phyloP scores from a whole-genome alignment of 2,888 invertebrate genomes.

The Volucella inanis region DNA sequence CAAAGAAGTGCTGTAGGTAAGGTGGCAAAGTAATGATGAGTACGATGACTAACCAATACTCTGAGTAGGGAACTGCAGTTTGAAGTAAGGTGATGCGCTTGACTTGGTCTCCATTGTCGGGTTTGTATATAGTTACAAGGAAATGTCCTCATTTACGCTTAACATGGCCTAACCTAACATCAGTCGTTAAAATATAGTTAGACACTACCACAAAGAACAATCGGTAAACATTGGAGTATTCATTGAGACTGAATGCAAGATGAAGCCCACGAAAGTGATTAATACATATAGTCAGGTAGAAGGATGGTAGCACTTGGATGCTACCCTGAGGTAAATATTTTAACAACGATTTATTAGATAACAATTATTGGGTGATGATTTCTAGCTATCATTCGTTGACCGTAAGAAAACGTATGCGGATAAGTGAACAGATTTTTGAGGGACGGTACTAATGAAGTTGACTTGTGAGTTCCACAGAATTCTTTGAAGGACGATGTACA shows the following conservation, averaged over 20 bases:
- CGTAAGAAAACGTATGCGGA: too few relatives aligned
- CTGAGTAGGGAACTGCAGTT: constrained; percentile 32
- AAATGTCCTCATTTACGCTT: constrained; percentile 50
- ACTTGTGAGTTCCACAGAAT: too few relatives aligned
- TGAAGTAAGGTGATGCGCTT: constrained; percentile 37
- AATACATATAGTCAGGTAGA: neutral
- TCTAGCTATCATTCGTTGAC: too few relatives aligned
- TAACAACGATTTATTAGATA: neutral
- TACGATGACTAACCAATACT: neutral
- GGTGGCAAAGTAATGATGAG: too few relatives aligned
- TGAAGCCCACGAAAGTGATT: constrained; percentile 16
- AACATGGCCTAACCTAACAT: constrained; percentile 36
- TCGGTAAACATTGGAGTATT: constrained; percentile 27
- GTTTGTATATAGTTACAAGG: neutral
- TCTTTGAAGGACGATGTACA: too few relatives aligned
- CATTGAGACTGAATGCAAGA: constrained; percentile 32
- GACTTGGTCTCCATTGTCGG: constrained; percentile 24
- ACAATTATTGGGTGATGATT: neutral
- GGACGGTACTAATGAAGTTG: too few relatives aligned
- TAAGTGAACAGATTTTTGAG: too few relatives aligned
- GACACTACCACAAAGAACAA: constrained; percentile 30
- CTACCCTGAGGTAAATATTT: constrained; percentile 38
- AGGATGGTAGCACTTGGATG: constrained; percentile 5
- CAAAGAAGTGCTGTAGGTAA: neutral
- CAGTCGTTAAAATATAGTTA: constrained; percentile 46